These are phyloP conservation scores for Acheta domesticus DNA, from an alignment of 2,888 invertebrate genomes.

Conservation along the genomic window DNA sequence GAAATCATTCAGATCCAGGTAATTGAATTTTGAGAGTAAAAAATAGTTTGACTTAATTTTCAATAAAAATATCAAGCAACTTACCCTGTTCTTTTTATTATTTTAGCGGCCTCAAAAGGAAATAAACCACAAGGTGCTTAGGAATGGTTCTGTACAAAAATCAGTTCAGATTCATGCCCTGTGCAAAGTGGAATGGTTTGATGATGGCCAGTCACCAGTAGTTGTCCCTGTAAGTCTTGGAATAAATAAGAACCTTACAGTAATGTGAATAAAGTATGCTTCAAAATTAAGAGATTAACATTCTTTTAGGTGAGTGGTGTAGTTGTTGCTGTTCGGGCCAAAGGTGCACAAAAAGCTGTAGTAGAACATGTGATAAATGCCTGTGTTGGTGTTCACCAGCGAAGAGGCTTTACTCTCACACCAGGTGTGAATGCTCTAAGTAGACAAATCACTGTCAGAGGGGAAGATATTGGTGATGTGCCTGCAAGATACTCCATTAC, in stretches of 20 bases:
- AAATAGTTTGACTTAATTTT: not conserved
- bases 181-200: slow-evolving; percentile 67
- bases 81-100: slow-evolving; percentile 35
- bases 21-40: slow-evolving; percentile 39
- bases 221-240: slow-evolving; percentile 41
- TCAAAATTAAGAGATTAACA: not conserved
- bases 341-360: slow-evolving; percentile 53
- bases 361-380: slow-evolving; percentile 58
- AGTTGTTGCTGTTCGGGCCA: slow-evolving; percentile 47
- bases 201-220: slow-evolving; percentile 59
- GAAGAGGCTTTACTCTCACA: slow-evolving; percentile 58
- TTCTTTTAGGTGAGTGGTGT: slow-evolving; percentile 56
- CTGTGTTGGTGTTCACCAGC: slow-evolving; percentile 55
- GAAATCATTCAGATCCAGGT: slow-evolving; percentile 67
- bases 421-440: slow-evolving; percentile 63
- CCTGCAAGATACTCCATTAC: slow-evolving; percentile 64
- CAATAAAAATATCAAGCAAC: not conserved
- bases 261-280: not conserved
- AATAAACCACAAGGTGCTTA: slow-evolving; percentile 46
- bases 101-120: slow-evolving; percentile 54
- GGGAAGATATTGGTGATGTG: slow-evolving; percentile 60
- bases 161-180: slow-evolving; percentile 59
- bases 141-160: slow-evolving; percentile 54
- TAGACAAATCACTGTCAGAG: slow-evolving; percentile 60
- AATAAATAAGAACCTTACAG: not conserved